These are phyloP conservation scores for Drosophila micromelanica DNA, from an alignment of 1,140 invertebrate species.

Conservation along the genomic window DNA sequence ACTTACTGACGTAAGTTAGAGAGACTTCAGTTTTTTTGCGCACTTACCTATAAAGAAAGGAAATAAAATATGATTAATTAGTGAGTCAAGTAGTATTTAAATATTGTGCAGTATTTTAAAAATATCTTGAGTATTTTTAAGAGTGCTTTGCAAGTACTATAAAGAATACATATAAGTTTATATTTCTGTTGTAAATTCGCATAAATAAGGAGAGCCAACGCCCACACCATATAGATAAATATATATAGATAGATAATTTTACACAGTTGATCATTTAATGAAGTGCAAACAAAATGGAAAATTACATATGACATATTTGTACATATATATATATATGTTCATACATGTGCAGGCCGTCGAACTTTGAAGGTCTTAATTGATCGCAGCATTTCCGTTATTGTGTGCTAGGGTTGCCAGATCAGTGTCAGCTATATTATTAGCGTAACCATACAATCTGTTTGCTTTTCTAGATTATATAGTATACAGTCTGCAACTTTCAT, in stretches of 20 bases:
- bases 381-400: slow-evolving; percentile 22
- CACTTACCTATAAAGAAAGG: slow-evolving; percentile 71
- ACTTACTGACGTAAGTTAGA: slow-evolving; percentile 49
- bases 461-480: slow-evolving; percentile 25
- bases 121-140: not conserved
- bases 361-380: slow-evolving; percentile 37
- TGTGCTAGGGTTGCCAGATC: slow-evolving; percentile 23
- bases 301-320: not conserved
- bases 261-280: slow-evolving; percentile 62
- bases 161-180: not conserved
- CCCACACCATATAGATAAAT: slow-evolving; percentile 29
- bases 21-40: not conserved
- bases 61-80: slow-evolving; percentile 55
- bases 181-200: not conserved
- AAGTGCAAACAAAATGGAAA: slow-evolving; percentile 56
- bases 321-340: not conserved
- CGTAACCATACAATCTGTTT: slow-evolving; percentile 49
- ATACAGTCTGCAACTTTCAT: slow-evolving; percentile 38
- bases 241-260: slow-evolving; percentile 14
- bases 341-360: slow-evolving; percentile 28
- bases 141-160: slow-evolving; percentile 2
- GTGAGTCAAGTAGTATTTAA: slow-evolving; percentile 39
- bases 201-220: slow-evolving; percentile 35
- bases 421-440: slow-evolving; percentile 35
- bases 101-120: not conserved